phyloP scores from a whole-genome alignment of 2,888 invertebrate species.

The Lasius platythorax region DNA sequence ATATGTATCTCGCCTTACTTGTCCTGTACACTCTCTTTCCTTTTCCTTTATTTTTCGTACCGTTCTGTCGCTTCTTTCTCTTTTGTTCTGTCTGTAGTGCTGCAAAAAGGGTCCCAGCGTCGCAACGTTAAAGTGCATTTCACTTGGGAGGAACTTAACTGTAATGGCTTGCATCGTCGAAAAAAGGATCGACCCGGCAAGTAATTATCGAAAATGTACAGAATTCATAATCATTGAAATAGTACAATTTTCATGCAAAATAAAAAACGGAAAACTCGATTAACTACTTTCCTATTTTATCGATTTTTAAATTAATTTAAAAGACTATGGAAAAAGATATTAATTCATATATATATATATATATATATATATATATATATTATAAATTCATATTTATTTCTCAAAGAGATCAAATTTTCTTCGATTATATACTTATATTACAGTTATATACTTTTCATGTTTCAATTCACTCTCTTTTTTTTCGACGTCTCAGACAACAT shows the following conservation, averaged over 20 bases:
- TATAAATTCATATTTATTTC: not conserved
- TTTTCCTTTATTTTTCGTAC: constrained; percentile 35
- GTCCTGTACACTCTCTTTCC: not conserved
- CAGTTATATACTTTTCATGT: constrained; percentile 9
- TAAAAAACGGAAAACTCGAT: not conserved
- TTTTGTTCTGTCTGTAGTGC: constrained; percentile 38
- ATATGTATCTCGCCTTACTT: constrained; percentile 25
- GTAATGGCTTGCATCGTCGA: constrained; percentile 63
- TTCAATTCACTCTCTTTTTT: not conserved
- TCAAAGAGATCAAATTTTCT: not conserved
- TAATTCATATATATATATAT: not conserved
- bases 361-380: not conserved
- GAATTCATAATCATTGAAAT: not conserved
- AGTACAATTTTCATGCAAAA: not conserved
- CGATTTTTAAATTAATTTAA: not conserved
- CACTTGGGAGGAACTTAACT: constrained; percentile 44
- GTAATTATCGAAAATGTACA: constrained; percentile 29
- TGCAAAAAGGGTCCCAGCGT: constrained; percentile 43
- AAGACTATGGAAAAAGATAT: not conserved
- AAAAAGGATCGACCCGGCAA: constrained; percentile 34
- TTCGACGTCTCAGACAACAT: constrained; percentile 11
- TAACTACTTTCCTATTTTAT: not conserved
- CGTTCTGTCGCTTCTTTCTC: constrained; percentile 26
- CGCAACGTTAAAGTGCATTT: constrained; percentile 57
- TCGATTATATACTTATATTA: not conserved